A percentile compares a stretch with the other conserved stretches of the same genome.
Conservation (phyloP, 2,888 invertebrate species). For the Artemia sp. region DNA sequence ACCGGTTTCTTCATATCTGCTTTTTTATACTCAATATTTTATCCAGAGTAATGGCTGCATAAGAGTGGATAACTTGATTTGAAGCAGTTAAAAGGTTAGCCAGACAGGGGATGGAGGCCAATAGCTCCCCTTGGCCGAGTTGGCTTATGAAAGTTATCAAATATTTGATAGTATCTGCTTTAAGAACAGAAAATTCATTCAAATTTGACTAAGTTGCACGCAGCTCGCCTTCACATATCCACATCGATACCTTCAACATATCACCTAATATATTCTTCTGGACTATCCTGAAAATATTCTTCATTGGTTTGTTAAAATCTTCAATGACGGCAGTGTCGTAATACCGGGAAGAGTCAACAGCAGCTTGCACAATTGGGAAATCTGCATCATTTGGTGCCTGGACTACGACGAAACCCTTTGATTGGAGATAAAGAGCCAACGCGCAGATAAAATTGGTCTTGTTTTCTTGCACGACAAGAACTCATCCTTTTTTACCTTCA, state of each 20-base stretch:
- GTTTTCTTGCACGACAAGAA: too few relatives aligned
- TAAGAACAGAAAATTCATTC: slow-evolving; percentile 70
- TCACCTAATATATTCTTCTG: slow-evolving; percentile 85
- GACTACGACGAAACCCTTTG: too few relatives aligned
- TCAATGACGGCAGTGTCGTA: too few relatives aligned
- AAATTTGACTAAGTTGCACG: slow-evolving; percentile 87
- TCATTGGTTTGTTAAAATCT: too few relatives aligned
- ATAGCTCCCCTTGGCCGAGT: slow-evolving; percentile 57
- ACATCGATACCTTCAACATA: slow-evolving; percentile 98
- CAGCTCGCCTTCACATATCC: slow-evolving; percentile 84
- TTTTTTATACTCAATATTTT: slow-evolving; percentile 59
- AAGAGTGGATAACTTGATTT: slow-evolving; percentile 78
- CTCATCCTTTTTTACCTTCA: too few relatives aligned
- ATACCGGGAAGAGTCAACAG: too few relatives aligned
- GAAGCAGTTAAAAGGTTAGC: slow-evolving; percentile 55
- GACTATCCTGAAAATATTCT: slow-evolving; percentile 93
- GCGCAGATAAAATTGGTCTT: too few relatives aligned
- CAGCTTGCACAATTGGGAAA: too few relatives aligned
- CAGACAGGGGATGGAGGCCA: slow-evolving; percentile 56
- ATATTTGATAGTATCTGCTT: slow-evolving; percentile 91
- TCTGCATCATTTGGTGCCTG: too few relatives aligned
- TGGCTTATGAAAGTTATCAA: slow-evolving; percentile 87
- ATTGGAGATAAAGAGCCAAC: too few relatives aligned
- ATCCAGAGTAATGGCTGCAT: slow-evolving; percentile 81
- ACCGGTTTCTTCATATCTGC: slow-evolving; percentile 33